Evolutionary conservation across 1,140 invertebrate species (phyloP), one percentile per base, ranked within the genome.

Genomic region (Probaryconus sp.): DNA sequence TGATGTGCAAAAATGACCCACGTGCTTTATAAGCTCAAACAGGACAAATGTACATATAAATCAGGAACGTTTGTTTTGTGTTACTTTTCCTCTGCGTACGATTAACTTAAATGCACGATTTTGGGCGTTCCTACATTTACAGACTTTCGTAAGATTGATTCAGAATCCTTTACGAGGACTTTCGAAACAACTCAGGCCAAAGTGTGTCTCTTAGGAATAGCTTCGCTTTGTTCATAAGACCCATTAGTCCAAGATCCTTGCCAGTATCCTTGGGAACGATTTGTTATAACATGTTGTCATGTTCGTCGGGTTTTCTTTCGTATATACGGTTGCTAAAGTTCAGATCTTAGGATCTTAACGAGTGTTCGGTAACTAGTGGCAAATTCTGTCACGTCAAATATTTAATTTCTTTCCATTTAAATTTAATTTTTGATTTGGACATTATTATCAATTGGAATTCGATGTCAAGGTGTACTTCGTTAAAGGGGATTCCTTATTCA

Each of bases 221-320:
- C 67, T 76, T 76, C 53, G 42, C 67, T 76, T 76, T 76, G 50
- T 76, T 76, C 73, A 71, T 76, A 71, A 71, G 16, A 76, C 50
- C 73, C 73, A 70, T 68, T 70, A 67, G 21, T 60, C 74, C 51
- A 9, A 69, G 38, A 78, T 50, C 72, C 71, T 61, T 72, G 48
- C 37, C 69, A 75, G 63, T 82, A 33, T 80, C 79, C 79, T 73
- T 82, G 73, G 50, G 76, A 85, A 83, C 79, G 77, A 81, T 81
- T 77, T 87, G 80, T 72, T 81, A 79, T 79, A 78, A 80, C 71
- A 67, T 80, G 73, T 79, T 83, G 79, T 84, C 73, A 79, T 82
- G 77, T 83, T 83, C 77, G 76, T 79, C 79, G 75, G 78, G 61
- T 83, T 80, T 83, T 81, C 63, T 60, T 70, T 76, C 58, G 21